Evolutionary conservation across 2,888 invertebrate species (phyloP).

Genomic region (Erebia epiphron): DNA sequence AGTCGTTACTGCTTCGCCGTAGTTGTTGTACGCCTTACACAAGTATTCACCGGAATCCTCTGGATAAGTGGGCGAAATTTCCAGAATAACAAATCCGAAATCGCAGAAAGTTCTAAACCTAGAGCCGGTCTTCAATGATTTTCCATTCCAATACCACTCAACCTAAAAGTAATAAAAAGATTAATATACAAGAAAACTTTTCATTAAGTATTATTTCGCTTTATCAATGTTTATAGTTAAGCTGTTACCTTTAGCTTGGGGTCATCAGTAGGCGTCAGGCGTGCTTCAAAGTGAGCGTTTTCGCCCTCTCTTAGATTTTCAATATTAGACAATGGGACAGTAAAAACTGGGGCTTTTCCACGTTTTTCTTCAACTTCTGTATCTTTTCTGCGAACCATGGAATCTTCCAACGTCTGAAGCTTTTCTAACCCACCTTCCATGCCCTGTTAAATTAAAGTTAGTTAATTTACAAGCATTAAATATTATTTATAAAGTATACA

Average conservation of each 20-base stretch:
- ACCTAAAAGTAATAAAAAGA: constrained; percentile 76
- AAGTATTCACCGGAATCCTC: constrained; percentile 97
- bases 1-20: constrained; percentile 95
- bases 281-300: constrained; percentile 95
- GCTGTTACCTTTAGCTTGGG: constrained; percentile 89
- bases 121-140: constrained; percentile 93
- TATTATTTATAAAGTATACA: background rate
- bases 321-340: constrained; percentile 93
- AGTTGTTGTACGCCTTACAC: constrained; percentile 94
- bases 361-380: constrained; percentile 88
- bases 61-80: constrained; percentile 98
- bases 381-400: constrained; percentile 90
- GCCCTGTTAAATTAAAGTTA: constrained; percentile 76
- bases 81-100: constrained; percentile 98
- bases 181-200: background rate
- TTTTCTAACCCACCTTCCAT: constrained; percentile 98
- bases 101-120: constrained; percentile 98
- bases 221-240: background rate
- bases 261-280: constrained; percentile 94
- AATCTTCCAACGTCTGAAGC: constrained; percentile 95
- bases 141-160: constrained; percentile 98
- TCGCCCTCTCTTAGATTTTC: constrained; percentile 95
- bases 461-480: background rate
- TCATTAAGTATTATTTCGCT: background rate
- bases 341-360: constrained; percentile 95